Conservation (phyloP, 2,113 vertebrate species). For the Psittacara wagleri region DNA sequence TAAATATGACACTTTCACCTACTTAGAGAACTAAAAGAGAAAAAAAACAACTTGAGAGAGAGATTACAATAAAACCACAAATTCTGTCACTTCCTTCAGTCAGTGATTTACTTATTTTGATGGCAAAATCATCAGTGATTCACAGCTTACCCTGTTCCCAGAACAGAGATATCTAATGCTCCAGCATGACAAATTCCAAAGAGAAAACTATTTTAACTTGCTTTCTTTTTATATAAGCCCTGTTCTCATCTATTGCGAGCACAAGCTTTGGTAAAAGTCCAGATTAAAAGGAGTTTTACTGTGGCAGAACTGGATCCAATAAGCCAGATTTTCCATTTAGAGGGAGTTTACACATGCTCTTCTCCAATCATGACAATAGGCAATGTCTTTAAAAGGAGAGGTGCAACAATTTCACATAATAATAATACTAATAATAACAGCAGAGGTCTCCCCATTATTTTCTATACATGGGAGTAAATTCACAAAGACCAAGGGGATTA, state of each 20-base stretch:
- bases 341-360: background rate
- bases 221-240: background rate
- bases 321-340: background rate
- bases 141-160: background rate
- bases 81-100: background rate
- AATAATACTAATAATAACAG: background rate
- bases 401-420: background rate
- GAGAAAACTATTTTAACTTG: background rate
- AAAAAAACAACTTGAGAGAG: background rate
- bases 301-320: background rate
- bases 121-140: conserved; percentile 7
- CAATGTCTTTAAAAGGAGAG: background rate
- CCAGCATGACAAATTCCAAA: background rate
- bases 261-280: background rate
- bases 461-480: background rate
- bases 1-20: background rate
- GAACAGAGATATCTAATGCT: background rate
- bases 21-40: background rate
- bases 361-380: background rate
- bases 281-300: background rate
- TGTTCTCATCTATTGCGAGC: background rate
- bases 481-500: background rate
- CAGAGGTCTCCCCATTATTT: background rate
- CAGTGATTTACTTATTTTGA: background rate
- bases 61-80: background rate